Evolutionary conservation across 2,888 invertebrate genomes (phyloP), one percentile per base, ranked within the genome.

Genomic region (Pammene aurita): DNA sequence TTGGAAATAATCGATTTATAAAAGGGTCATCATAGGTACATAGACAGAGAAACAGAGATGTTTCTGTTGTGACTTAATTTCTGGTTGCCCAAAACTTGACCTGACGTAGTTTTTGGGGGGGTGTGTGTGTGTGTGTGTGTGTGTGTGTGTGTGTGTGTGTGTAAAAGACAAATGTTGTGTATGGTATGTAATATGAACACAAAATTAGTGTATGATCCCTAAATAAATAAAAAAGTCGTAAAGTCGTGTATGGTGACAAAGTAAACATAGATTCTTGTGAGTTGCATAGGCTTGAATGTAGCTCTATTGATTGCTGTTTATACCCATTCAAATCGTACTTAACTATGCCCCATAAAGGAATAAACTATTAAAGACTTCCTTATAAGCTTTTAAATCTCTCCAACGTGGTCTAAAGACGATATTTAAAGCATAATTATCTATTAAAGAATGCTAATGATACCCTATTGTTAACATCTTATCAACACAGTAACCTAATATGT

Each of bases 401-500:
- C 56, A 18, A 44, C 48, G 44, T 50, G 11, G 50, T 50, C 56
- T 57, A 57, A 57, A 67, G 38, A 57, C 16, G 62, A 50, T 35
- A 42, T 57, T 63, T 50, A 16, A 67, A 35, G 41, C 14, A 41
- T 56, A 56, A 62, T 62, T 67, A 67, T 63, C 62, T 67, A 67
- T 63, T 63, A 67, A n/a, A 57, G 16, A 63, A 67, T 57, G 62
- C 50, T 63, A 67, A 67, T 67, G 56, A 63, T 63, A 50, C 46
- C 38, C 14, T 50, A 67, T 67, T 67, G 56, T 67, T 56, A 62
- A 63, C 67, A 63, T 55, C 52, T 48, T 67, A 67, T 67, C 62
- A 67, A 63, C 67, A 55, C 35, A 34, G 67, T 67, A 67, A 67
- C 67, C 35, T 57, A 63, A 67, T 67, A 67, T 62, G 67, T 57